A percentile compares a stretch with the other conserved stretches of the same genome.
These are phyloP conservation scores for Phodopus roborovskii DNA, from an alignment of 2,113 vertebrate species.

Conservation along the genomic window DNA sequence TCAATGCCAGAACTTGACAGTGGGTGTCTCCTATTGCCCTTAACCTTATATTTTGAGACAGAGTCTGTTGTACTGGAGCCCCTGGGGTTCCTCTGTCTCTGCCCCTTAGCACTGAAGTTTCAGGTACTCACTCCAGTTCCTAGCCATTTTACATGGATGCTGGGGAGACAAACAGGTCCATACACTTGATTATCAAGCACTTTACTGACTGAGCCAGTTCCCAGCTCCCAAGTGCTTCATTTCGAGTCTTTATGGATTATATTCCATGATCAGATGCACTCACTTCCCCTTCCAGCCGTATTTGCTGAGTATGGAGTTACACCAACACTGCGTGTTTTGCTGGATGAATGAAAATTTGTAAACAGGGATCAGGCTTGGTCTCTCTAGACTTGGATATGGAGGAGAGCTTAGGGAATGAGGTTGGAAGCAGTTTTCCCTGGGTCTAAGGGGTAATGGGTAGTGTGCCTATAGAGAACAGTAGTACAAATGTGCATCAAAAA, in stretches of 20 bases:
- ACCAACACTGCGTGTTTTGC: slow-evolving; percentile 4
- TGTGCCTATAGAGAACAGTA: neutral
- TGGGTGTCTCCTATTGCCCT: neutral
- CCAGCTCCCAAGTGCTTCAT: neutral
- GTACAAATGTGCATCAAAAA: neutral
- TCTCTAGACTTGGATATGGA: neutral
- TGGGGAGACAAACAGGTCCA: neutral
- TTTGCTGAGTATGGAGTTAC: neutral
- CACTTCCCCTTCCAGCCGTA: neutral
- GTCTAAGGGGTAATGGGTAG: neutral
- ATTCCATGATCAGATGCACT: neutral
- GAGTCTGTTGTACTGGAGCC: neutral
- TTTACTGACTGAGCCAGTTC: neutral
- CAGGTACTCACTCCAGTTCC: too few species aligned
- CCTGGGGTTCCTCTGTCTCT: neutral
- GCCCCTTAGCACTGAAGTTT: neutral
- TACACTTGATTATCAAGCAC: neutral
- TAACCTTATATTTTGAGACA: neutral
- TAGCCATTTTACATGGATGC: neutral
- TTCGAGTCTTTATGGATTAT: neutral
- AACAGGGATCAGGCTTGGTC: neutral
- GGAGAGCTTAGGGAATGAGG: too few species aligned
- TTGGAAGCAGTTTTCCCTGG: neutral
- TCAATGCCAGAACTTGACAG: neutral
- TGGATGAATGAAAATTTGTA: slow-evolving; percentile 48